Evolutionary conservation across 2,888 invertebrate genomes (phyloP).

Genomic region (Ophraella communa): DNA sequence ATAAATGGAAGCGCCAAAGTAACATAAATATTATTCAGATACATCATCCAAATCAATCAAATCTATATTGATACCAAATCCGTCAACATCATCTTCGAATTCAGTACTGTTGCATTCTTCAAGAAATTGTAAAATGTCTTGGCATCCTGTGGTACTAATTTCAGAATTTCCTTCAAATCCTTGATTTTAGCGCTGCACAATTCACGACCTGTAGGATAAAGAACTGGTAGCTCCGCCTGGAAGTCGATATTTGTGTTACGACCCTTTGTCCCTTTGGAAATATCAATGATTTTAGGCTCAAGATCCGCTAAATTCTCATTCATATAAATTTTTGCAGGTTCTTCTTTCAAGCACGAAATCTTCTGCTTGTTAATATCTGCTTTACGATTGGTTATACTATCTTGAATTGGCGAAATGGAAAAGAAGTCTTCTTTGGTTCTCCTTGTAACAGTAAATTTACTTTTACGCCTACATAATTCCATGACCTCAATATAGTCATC

Average conservation of each 20-base stretch:
- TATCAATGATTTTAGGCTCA: background rate
- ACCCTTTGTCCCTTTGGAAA: background rate
- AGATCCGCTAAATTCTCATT: background rate
- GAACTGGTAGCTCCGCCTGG: background rate
- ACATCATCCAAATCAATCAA: too few relatives aligned
- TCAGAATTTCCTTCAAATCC: slow-evolving; percentile 7
- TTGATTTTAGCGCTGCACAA: background rate
- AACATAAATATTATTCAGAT: too few relatives aligned
- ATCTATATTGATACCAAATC: slow-evolving; percentile 7
- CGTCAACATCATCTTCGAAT: slow-evolving; percentile 4
- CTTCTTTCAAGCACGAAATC: slow-evolving; percentile 31
- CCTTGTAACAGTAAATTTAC: too few relatives aligned
- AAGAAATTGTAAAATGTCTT: slow-evolving; percentile 6
- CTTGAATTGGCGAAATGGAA: too few relatives aligned
- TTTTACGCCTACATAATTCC: too few relatives aligned
- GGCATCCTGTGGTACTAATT: slow-evolving; percentile 9
- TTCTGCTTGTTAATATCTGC: background rate
- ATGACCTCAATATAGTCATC: too few relatives aligned
- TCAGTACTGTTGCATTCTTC: background rate
- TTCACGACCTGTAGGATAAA: slow-evolving; percentile 8
- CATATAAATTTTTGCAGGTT: background rate
- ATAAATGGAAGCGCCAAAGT: too few relatives aligned
- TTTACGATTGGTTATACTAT: slow-evolving; percentile 22
- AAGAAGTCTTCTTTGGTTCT: too few relatives aligned
- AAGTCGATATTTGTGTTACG: background rate